Evolutionary conservation across 2,113 vertebrate genomes (phyloP), one percentile per base, ranked within the genome.

Genomic region (Fukomys damarensis): DNA sequence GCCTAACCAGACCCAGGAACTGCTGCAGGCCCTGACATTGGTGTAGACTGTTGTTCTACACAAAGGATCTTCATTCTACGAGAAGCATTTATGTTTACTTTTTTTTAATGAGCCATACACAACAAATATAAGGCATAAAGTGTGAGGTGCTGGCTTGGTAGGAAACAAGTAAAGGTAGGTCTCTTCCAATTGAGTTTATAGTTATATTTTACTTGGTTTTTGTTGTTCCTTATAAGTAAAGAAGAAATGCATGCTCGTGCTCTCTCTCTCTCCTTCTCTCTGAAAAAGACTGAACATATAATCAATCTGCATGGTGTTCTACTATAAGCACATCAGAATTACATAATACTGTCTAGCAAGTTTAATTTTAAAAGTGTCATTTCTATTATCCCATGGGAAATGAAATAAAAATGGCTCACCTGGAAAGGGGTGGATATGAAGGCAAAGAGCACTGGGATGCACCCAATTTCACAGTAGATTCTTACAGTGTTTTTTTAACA

Each of bases 331-430:
- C 17, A 32, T 59, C 30, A 70, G 14, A 82, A 49, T 81, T 85
- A 81, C 30, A 86, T 74, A 89, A 38, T 72, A 88, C 52, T 66
- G 63, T 49, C 38, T 52, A 70, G 43, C 86, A 8, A 10, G 52
- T 65, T 91, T 90, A 41, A 72, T 77, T 81, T 80, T 16, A 92
- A 82, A 82, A 86, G 6, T 7, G 14, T 59, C 14, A 19, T 20
- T 92, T 95, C 35, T 92, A 8, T 77, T 65, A 16, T 82, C 28
- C 12, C 90, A 89, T 3, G 41, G 38, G 17, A 77, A 85, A 82
- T 16, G 28, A 88, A 82, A 79, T 59, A 65, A 74, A 38, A 83
- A 92, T 38, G 66, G 20, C 30, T 54, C 52, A 14, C 3, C 32
- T 20, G 26, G 28, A 41, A 52, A 12, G 32, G 22, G 16, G 0